Evolutionary conservation across 2,113 vertebrate species (phyloP).

Genomic region (Sakesphorus luctuosus): DNA sequence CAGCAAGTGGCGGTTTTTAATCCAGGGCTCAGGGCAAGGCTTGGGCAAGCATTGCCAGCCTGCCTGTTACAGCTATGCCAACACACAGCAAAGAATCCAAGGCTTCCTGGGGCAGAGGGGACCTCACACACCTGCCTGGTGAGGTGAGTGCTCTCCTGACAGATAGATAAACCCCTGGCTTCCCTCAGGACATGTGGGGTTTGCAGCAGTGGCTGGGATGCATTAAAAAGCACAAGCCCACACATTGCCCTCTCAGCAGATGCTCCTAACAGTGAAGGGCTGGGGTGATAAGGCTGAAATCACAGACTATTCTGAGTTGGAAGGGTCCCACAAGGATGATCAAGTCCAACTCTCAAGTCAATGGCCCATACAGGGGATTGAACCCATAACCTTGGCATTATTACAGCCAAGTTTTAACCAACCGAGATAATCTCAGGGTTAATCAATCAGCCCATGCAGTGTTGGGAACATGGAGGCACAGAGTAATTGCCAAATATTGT

Average conservation of each 20-base stretch:
- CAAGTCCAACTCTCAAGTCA: too few species aligned
- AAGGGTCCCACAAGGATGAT: too few species aligned
- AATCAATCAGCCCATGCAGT: fast-evolving
- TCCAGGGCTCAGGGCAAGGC: background rate
- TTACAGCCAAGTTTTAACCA: too few species aligned
- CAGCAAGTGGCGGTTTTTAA: background rate
- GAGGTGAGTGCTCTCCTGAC: background rate
- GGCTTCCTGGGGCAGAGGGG: background rate
- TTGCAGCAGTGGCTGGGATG: background rate
- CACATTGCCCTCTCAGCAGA: background rate
- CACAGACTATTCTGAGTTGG: too few species aligned
- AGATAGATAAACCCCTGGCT: background rate
- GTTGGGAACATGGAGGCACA: background rate
- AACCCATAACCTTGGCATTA: too few species aligned
- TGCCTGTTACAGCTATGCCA: background rate
- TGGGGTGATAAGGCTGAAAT: background rate
- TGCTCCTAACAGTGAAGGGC: background rate
- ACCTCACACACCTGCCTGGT: background rate
- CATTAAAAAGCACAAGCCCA: background rate
- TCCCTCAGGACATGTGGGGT: background rate
- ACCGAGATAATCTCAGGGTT: too few species aligned
- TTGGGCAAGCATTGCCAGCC: background rate
- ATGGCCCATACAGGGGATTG: too few species aligned
- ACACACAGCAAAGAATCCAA: background rate
- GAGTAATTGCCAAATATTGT: background rate